Conservation (phyloP, 64 coral and sea anemone genomes). For the Pachyseris speciosa region DNA sequence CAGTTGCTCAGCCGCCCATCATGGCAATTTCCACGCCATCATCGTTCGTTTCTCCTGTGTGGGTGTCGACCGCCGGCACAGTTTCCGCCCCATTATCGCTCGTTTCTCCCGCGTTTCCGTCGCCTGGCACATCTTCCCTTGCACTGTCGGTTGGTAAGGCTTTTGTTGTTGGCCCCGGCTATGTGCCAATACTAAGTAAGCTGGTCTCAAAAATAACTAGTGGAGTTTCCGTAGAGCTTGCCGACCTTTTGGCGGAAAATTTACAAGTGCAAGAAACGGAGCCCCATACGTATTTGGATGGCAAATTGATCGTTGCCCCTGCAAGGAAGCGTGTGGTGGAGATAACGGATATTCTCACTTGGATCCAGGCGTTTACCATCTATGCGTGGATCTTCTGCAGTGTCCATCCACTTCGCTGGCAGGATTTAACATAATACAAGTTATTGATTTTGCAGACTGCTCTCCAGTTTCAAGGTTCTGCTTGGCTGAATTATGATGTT, state of each 20-base stretch:
- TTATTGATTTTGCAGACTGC: neutral
- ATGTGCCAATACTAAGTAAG: neutral
- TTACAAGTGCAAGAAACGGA: neutral
- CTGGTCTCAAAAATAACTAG: neutral
- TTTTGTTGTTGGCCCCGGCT: neutral
- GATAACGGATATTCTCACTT: neutral
- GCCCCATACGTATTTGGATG: neutral
- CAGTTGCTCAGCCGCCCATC: neutral
- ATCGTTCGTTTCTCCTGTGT: neutral
- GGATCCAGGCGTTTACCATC: neutral
- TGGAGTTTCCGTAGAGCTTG: neutral
- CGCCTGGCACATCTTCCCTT: neutral
- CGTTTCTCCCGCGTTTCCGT: neutral
- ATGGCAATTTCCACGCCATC: neutral
- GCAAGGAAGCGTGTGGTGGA: neutral
- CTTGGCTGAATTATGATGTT: neutral
- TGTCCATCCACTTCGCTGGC: neutral
- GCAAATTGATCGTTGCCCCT: neutral
- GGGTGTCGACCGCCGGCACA: neutral
- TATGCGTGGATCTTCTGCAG: conserved; percentile 9
- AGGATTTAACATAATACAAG: neutral
- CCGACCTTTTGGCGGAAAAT: neutral
- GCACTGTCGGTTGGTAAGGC: neutral
- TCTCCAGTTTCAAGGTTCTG: neutral
- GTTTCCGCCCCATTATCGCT: neutral